phyloP scores from a whole-genome alignment of 2,888 invertebrate species.

The Lasioglossum zephyrum region DNA sequence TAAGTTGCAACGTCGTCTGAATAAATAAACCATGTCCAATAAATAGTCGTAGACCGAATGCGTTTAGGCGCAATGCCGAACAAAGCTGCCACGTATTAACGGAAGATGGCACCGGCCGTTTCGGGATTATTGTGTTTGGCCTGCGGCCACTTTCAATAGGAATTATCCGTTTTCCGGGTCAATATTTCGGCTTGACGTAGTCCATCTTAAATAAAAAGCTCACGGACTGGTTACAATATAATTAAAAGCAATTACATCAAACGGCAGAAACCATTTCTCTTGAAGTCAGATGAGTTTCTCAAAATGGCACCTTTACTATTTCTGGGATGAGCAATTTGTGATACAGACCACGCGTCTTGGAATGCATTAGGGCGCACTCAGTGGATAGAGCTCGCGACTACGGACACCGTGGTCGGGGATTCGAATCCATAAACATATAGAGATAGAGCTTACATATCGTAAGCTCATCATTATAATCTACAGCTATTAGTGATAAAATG shows the following conservation, averaged over 20 bases:
- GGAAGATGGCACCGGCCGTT: slow-evolving; percentile 61
- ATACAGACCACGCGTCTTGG: not conserved
- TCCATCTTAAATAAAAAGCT: not conserved
- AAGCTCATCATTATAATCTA: too few relatives aligned
- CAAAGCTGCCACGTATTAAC: slow-evolving; percentile 59
- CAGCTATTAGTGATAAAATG: too few relatives aligned
- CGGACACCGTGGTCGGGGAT: too few relatives aligned
- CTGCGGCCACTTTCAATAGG: slow-evolving; percentile 56
- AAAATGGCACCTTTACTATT: not conserved
- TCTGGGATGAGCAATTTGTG: not conserved
- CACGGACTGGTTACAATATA: not conserved
- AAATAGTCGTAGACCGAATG: slow-evolving; percentile 57
- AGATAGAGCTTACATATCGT: too few relatives aligned
- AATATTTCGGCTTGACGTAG: slow-evolving; percentile 35
- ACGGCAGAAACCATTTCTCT: not conserved
- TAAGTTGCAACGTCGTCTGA: slow-evolving; percentile 44
- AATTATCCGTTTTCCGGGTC: slow-evolving; percentile 59
- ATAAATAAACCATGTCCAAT: slow-evolving; percentile 57
- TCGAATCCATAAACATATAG: too few relatives aligned
- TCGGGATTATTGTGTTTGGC: slow-evolving; percentile 64
- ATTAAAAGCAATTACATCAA: not conserved
- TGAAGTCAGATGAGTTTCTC: too few relatives aligned
- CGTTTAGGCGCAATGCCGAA: slow-evolving; percentile 47
- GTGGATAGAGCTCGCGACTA: too few relatives aligned
- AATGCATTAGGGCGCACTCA: too few relatives aligned